These are phyloP conservation scores for Megaceryle torquata DNA, from an alignment of 2,113 vertebrate genomes.

Conservation along the genomic window DNA sequence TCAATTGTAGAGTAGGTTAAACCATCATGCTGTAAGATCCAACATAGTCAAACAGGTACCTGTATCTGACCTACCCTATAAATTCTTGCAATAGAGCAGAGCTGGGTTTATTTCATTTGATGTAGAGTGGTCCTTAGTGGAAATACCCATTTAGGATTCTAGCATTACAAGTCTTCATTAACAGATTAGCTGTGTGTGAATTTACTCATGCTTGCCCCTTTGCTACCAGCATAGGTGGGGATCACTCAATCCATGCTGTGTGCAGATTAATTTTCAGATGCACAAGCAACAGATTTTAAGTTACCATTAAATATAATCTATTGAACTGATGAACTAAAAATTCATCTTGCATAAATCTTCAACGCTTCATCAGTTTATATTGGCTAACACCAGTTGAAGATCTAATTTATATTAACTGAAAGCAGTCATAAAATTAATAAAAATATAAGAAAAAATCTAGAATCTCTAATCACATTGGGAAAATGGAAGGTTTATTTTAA, in stretches of 20 bases:
- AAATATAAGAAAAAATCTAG: background rate
- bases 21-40: background rate
- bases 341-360: background rate
- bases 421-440: constrained; percentile 17
- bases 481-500: background rate
- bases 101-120: background rate
- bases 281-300: background rate
- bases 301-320: background rate
- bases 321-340: background rate
- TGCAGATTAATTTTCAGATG: background rate
- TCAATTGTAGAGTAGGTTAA: background rate
- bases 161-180: background rate
- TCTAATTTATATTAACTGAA: constrained; percentile 7
- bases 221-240: background rate
- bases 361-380: background rate
- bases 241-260: background rate
- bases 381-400: background rate
- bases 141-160: background rate
- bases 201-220: background rate
- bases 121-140: background rate
- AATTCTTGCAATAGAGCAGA: background rate
- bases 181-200: background rate
- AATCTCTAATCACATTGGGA: background rate
- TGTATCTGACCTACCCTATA: background rate
- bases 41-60: background rate